These are phyloP conservation scores for Podarcis siculus DNA, from an alignment of 2,797 vertebrate species.

Conservation along the genomic window DNA sequence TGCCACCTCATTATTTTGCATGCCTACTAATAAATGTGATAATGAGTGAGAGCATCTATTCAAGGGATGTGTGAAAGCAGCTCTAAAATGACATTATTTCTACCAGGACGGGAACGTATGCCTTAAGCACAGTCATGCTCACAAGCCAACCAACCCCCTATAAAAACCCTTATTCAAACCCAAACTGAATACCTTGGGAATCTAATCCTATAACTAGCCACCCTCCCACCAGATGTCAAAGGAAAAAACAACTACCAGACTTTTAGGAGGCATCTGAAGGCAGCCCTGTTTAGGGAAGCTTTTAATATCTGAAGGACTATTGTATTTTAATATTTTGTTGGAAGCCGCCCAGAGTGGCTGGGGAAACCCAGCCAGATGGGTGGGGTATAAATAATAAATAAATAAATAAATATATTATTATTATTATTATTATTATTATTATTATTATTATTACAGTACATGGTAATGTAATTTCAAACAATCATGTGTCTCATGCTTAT, in stretches of 20 bases:
- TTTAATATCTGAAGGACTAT: too few relatives aligned
- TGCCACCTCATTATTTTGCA: constrained; percentile 77
- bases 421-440: too few relatives aligned
- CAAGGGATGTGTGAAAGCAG: constrained; percentile 75
- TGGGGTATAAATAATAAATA: too few relatives aligned
- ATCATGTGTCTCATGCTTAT: neutral
- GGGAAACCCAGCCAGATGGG: too few relatives aligned
- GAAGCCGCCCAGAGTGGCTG: too few relatives aligned
- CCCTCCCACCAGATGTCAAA: too few relatives aligned
- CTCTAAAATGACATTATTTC: constrained; percentile 74
- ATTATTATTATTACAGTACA: neutral
- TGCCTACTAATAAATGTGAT: constrained; percentile 77
- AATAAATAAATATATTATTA: too few relatives aligned
- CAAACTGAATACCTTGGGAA: neutral
- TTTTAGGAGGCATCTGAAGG: too few relatives aligned
- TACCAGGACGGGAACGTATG: constrained; percentile 73
- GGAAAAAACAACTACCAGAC: too few relatives aligned
- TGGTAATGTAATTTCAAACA: neutral
- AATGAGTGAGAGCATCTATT: constrained; percentile 80
- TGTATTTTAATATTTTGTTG: too few relatives aligned
- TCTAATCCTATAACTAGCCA: neutral
- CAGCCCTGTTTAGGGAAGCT: too few relatives aligned
- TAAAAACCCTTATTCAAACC: neutral
- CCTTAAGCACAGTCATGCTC: constrained; percentile 50
- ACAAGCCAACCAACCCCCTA: neutral